These are phyloP conservation scores for Drosophila vallismaia DNA, from an alignment of 2,888 invertebrate species.

Conservation along the genomic window DNA sequence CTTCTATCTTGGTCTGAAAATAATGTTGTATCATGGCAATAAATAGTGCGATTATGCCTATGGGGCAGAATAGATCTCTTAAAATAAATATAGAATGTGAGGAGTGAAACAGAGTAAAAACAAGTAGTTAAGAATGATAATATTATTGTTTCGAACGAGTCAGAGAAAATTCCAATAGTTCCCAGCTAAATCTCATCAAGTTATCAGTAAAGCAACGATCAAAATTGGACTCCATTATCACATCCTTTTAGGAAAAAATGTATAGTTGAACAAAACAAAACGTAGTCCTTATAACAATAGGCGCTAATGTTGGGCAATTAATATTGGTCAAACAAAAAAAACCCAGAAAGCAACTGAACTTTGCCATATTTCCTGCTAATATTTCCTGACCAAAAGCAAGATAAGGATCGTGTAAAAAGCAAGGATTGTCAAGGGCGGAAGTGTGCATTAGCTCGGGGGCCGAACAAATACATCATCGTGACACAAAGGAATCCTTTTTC, in stretches of 20 bases:
- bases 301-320: constrained; percentile 74
- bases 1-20: constrained; percentile 49
- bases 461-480: constrained; percentile 70
- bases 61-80: constrained; percentile 15
- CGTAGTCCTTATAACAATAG: constrained; percentile 59
- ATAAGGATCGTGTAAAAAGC: constrained; percentile 65
- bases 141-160: too few relatives aligned
- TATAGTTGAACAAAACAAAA: constrained; percentile 1
- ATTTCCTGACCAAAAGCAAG: constrained; percentile 60
- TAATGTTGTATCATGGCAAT: constrained; percentile 82
- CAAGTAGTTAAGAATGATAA: too few relatives aligned
- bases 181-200: constrained; percentile 4
- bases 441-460: constrained; percentile 53
- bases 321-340: constrained; percentile 49
- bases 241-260: constrained; percentile 52
- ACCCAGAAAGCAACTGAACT: constrained; percentile 45
- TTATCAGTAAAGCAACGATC: constrained; percentile 54
- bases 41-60: constrained; percentile 78
- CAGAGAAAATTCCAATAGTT: too few relatives aligned
- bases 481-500: constrained; percentile 73
- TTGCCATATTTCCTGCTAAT: constrained; percentile 60
- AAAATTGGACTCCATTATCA: constrained; percentile 67
- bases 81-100: background rate
- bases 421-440: constrained; percentile 71
- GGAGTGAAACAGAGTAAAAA: background rate